Base-by-base conservation (phyloP, 2,113 vertebrate genomes). In the Stercorarius parasiticus region DNA sequence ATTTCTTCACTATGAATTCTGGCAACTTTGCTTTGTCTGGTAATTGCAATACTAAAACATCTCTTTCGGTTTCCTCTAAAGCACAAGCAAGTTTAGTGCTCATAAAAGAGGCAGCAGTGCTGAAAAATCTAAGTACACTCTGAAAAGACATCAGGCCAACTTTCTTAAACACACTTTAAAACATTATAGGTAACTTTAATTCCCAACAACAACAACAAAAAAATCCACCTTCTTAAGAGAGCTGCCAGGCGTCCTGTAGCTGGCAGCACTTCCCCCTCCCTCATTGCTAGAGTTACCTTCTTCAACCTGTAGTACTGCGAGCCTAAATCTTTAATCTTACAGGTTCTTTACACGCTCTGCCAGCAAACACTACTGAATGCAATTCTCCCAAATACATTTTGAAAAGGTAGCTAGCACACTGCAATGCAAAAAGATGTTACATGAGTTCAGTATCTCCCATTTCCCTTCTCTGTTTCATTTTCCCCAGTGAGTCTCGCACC, bases 31-130 rank as follows among this genome's bases (percentile, higher is more conserved):
- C 49, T 94, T 84, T 84, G 61, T 67, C 45, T 77, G 80, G 27
- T 70, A 92, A 96, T 12, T 87, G 49, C 92, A 96, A 94, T 16
- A 84, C 29, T 52, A 73, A 82, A 95, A 50, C 52, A 76, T 45
- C 55, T 94, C 32, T 3, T 45, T 78, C 45, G 18, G 27, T 71
- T 77, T 94, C 27, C 50, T 80, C 61, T 66, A 59, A 71, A 91
- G 81, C 52, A 86, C 23, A 52, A 82, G 53, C 40, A 79, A 67
- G 32, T 70, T 83, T 81, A 92, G 43, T 47, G 43, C 43, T 89
- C 78, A 70, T 40, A 81, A 69, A 95, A 81, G 40, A 90, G 26
- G 47, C 15, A 90, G 53, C 32, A 88, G 27, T 18, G 42, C 59
- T 69, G 25, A 89, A 92, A 90, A 90, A 66, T 14, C 9, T 36